A percentile compares a stretch with the other conserved stretches of the same genome.
phyloP scores from a whole-genome alignment of 64 coral and sea anemone genomes.

The Astreopora myriophthalma region DNA sequence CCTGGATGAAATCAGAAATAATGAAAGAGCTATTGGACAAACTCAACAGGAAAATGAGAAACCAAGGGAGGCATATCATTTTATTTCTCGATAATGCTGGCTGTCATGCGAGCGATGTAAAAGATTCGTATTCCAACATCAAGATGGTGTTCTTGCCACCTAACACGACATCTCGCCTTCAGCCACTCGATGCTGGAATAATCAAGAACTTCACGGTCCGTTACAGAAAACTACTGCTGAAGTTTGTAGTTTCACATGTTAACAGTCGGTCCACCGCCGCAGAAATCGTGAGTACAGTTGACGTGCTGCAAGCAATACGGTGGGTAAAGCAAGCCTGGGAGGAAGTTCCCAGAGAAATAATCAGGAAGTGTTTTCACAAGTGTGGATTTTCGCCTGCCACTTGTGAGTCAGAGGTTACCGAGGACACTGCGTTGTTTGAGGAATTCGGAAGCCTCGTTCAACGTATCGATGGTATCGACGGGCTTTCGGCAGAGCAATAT shows the following conservation, averaged over 20 bases:
- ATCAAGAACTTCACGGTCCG: background rate
- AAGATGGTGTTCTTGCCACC: slow-evolving; percentile 3
- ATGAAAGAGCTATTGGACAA: slow-evolving; percentile 25
- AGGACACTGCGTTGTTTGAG: background rate
- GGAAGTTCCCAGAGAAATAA: slow-evolving; percentile 13
- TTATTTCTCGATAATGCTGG: slow-evolving; percentile 28
- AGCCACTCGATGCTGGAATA: slow-evolving; percentile 3
- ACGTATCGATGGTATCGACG: background rate
- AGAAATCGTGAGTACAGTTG: slow-evolving; percentile 24
- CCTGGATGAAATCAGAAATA: slow-evolving; percentile 50
- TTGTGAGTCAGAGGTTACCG: background rate
- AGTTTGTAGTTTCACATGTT: slow-evolving; percentile 38
- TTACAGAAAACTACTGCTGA: slow-evolving; percentile 35
- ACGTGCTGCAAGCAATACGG: slow-evolving; percentile 18
- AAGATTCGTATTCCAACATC: background rate
- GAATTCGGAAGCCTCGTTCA: background rate
- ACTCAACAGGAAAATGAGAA: slow-evolving; percentile 3
- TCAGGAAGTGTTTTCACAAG: slow-evolving; percentile 5
- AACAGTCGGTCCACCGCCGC: background rate
- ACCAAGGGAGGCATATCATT: background rate
- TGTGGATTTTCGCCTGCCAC: slow-evolving; percentile 24
- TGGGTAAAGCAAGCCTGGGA: slow-evolving; percentile 22
- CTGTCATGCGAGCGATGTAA: background rate
- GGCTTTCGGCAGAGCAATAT: background rate
- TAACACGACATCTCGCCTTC: slow-evolving; percentile 7